Base-by-base conservation (phyloP, 1,140 invertebrate genomes). In the Tetramorium simillimum region DNA sequence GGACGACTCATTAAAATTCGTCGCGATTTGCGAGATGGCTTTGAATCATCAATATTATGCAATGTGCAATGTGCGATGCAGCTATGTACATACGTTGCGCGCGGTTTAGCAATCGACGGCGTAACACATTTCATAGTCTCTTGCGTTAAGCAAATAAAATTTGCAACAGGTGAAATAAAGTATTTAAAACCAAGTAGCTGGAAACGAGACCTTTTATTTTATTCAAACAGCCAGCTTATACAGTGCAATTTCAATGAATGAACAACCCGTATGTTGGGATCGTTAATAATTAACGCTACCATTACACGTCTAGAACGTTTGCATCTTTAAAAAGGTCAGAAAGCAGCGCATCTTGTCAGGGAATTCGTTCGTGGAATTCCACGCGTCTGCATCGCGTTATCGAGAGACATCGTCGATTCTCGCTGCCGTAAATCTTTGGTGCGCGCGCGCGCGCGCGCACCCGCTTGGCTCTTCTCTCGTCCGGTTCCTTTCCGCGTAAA, bases 1-100 rank as follows among this genome's bases (percentile, higher is more conserved):
- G 28, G 21, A 51, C 46, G 62, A 51, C 78, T 91, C 86, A 89
- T 91, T 91, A 89, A 91, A 85, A 84, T 85, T 86, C 73, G 86
- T 82, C 82, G 73, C 81, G 88, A 89, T 86, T 89, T 70, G 53
- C 62, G 63, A 51, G 46, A 21, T 40, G 80, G 28, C 53, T 84
- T 69, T 28, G 10, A 49, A 73, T 53, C 80, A 28, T 70, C 53
- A 37, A 21, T 56, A 62, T 75, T 84, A 75, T 24, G 16, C 49
- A 60, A 58, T 72, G 51, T 24, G 16, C 49, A 60, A 58, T 72
- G 51, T 24, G 14, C 40, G 21, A 69, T n/a, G 33, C 21, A 6
- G 18, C 49, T 69, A 69, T 10, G 33, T 67, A 51, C 12, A 46
- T 46, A 46, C 24, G 43, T 62, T 75, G 58, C 18, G 69, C 53